Base-by-base conservation (phyloP, 2,797 vertebrate genomes). In the Myotis myotis region DNA sequence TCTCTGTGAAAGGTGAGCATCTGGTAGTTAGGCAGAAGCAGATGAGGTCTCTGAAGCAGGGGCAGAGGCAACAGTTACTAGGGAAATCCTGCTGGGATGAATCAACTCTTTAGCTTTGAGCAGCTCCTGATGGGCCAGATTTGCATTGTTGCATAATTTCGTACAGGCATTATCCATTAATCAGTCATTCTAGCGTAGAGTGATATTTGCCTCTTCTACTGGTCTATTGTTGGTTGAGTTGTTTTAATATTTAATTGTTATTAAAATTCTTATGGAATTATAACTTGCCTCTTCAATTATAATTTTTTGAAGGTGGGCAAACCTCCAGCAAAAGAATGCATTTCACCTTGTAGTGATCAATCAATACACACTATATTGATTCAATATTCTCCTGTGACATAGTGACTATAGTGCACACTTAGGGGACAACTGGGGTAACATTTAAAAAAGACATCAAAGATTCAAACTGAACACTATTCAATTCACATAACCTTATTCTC, bases 161-260 rank as follows among this genome's bases (percentile, higher is more conserved):
- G 44, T 81, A 94, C 81, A 85, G 12, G 25, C n/a, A 75, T 51
- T 47, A 41, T 82, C 17, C 74, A 17, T 57, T 86, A 76, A 57
- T 78, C 5, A 49, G 13, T 51, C 8, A 47, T 87, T 88, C 28
- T 5, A 74, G 15, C 2, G 57, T 60, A 74, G 51, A 41, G 3
- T 70, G 41, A 76, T 76, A 16, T 83, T 15, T 88, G 79, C 2
- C 9, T 78, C 28, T 55, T 79, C 84, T 89, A 85, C 33, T 0
- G 81, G 19, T 44, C 44, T 60, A 47, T 53, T 88, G n/a, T 72
- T 86, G 17, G 5, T n/a, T 94, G 23, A 68, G 19, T 10, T 93
- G 22, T 66, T 89, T 89, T 79, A 85, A 53, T 89, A 70, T 84
- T 88, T 88, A 88, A 87, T 74, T 87, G 19, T 83, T 89, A 57